Percentiles rank a stretch among this genome's conserved stretches.
Conservation (phyloP, 2,113 vertebrate genomes). For the Morone saxatilis region DNA sequence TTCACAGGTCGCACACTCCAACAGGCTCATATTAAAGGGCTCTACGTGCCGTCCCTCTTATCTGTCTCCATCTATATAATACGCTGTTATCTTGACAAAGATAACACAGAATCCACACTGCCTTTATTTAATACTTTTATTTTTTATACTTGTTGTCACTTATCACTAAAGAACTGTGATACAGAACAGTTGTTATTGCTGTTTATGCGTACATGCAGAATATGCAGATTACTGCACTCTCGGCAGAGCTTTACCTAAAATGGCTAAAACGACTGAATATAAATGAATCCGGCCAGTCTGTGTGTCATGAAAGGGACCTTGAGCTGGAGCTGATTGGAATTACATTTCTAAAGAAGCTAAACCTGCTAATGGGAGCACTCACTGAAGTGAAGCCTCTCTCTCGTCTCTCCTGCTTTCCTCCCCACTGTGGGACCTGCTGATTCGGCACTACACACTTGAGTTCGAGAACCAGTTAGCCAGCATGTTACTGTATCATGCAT, state of each 20-base stretch:
- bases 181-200: neutral
- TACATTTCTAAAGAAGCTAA: constrained; percentile 51
- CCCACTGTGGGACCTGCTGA: constrained; percentile 61
- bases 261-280: neutral
- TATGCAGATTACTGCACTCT: neutral
- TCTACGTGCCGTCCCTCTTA: neutral
- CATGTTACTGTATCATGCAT: constrained; percentile 30
- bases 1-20: neutral
- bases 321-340: constrained; percentile 50
- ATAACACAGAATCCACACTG: constrained; percentile 1
- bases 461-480: constrained; percentile 29
- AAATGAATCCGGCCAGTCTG: constrained; percentile 8
- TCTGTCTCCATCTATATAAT: constrained; percentile 20
- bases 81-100: constrained; percentile 23
- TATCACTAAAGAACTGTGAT: neutral
- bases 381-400: constrained; percentile 24
- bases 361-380: constrained; percentile 30
- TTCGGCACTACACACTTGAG: constrained; percentile 45
- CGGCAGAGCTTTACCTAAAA: neutral
- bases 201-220: neutral
- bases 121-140: constrained; percentile 13
- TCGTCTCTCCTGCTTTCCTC: constrained; percentile 14
- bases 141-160: neutral
- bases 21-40: neutral
- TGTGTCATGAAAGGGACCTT: constrained; percentile 11